Conservation (phyloP, 1,140 invertebrate genomes). For the Penaeus indicus region DNA sequence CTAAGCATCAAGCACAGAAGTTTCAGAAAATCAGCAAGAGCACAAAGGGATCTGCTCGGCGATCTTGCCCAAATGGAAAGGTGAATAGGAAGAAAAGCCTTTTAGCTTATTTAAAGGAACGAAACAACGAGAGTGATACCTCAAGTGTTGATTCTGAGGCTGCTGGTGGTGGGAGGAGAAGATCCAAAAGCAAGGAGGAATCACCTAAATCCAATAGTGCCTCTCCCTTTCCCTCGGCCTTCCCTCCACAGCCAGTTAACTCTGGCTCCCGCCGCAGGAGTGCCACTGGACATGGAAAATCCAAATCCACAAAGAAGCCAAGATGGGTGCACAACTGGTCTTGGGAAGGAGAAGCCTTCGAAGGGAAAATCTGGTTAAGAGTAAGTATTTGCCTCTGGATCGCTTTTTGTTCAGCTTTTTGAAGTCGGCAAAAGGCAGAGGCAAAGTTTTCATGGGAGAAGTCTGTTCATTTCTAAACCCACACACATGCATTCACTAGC, state of each 20-base stretch:
- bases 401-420: constrained; percentile 39
- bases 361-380: constrained; percentile 88
- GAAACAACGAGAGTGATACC: constrained; percentile 64
- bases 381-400: constrained; percentile 75
- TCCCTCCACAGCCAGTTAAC: constrained; percentile 51
- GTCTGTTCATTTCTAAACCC: too few species aligned
- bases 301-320: constrained; percentile 70
- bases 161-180: constrained; percentile 45
- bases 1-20: constrained; percentile 39
- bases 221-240: constrained; percentile 39
- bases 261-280: constrained; percentile 49
- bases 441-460: too few species aligned
- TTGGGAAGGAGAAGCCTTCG: constrained; percentile 87
- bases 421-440: not conserved
- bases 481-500: too few species aligned
- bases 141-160: constrained; percentile 66
- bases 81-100: constrained; percentile 64
- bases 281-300: constrained; percentile 45
- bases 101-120: constrained; percentile 64
- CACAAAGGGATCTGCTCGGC: constrained; percentile 27
- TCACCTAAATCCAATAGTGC: constrained; percentile 44
- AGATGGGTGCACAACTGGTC: constrained; percentile 93
- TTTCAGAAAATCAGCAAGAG: constrained; percentile 27
- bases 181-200: constrained; percentile 50
- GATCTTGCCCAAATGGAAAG: constrained; percentile 53